Conservation (phyloP, 2,888 invertebrate genomes). For the Ellobium chinense region DNA sequence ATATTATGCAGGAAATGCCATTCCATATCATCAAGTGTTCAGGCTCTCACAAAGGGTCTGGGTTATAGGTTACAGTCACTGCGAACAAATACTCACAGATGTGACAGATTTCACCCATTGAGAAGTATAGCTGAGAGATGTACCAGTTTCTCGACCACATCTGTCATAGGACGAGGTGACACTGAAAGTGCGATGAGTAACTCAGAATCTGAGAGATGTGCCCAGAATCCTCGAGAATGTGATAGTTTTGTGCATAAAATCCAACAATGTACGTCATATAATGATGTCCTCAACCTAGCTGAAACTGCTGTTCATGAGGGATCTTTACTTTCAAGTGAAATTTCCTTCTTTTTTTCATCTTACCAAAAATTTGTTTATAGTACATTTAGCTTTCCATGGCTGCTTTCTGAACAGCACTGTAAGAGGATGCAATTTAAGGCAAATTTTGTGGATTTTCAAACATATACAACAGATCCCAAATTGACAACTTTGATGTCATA, state of each 20-base stretch:
- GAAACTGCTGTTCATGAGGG: neutral
- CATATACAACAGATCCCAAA: neutral
- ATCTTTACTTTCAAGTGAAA: neutral
- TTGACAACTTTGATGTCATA: slow-evolving; percentile 3
- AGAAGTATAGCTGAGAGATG: too few relatives aligned
- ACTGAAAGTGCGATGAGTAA: too few relatives aligned
- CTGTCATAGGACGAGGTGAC: too few relatives aligned
- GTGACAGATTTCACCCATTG: too few relatives aligned
- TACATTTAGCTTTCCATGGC: neutral
- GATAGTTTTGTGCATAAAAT: neutral
- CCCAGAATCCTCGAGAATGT: too few relatives aligned
- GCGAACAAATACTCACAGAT: too few relatives aligned
- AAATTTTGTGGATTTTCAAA: neutral
- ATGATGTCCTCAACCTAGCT: neutral
- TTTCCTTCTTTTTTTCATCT: neutral
- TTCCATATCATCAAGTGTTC: too few relatives aligned
- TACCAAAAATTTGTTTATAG: neutral
- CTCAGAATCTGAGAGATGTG: too few relatives aligned
- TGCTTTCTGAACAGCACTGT: neutral
- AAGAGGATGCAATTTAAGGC: neutral
- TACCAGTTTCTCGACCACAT: too few relatives aligned
- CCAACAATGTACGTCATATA: neutral
- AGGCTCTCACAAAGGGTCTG: too few relatives aligned
- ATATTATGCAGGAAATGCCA: too few relatives aligned
- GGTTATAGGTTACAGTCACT: too few relatives aligned